Percentiles rank a stretch among this genome's conserved stretches.
Conservation (phyloP, 2,888 invertebrate species). For the Homarus gammarus region DNA sequence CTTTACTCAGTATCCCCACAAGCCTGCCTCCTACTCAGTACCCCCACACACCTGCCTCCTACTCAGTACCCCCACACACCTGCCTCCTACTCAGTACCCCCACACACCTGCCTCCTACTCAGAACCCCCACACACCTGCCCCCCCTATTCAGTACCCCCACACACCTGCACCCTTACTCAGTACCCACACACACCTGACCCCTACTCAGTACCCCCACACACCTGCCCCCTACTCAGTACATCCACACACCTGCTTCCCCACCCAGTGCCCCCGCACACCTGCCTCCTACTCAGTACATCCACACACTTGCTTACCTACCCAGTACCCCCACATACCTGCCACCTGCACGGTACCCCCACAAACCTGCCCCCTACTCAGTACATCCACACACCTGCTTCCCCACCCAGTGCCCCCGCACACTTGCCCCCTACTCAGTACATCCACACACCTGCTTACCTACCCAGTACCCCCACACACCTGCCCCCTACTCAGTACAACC, state of each 20-base stretch:
- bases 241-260: not conserved
- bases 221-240: not conserved
- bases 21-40: too few species aligned
- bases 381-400: not conserved
- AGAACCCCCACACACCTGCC: not conserved
- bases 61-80: too few species aligned
- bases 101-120: not conserved
- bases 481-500: not conserved
- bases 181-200: not conserved
- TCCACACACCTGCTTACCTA: too few species aligned
- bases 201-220: not conserved
- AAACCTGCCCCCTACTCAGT: not conserved
- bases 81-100: too few species aligned
- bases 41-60: too few species aligned
- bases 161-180: not conserved
- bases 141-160: not conserved
- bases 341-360: not conserved
- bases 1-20: too few species aligned
- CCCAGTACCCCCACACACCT: too few species aligned
- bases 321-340: not conserved
- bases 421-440: too few species aligned
- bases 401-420: too few species aligned
- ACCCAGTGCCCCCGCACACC: not conserved
- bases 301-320: too few species aligned
- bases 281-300: too few species aligned